Evolutionary conservation across 2,797 vertebrate species (phyloP), one percentile per base, ranked within the genome.

Genomic region (Moxostoma hubbsi): DNA sequence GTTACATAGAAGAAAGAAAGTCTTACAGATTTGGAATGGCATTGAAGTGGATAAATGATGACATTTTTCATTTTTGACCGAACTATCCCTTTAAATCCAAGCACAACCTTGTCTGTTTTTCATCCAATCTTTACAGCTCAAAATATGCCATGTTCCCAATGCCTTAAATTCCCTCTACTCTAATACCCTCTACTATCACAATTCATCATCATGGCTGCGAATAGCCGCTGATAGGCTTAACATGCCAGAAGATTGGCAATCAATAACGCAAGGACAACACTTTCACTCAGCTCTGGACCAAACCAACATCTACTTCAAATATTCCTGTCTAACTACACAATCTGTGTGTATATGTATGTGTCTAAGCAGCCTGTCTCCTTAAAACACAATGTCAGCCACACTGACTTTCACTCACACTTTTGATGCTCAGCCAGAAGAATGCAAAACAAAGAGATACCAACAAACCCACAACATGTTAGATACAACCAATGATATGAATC

Each of bases 281-380:
- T 90, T 89, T 89, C 90, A 86, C 77, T 81, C 75, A 58, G 9
- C 82, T 75, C 65, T 83, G 69, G 84, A 89, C 85, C 85, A 82
- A 91, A 89, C 85, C 89, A 88, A 95, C 94, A 95, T 95, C 94
- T 96, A 94, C 90, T 95, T 95, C 91, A 89, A 91, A 95, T 96
- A 95, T 92, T 86, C 87, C 84, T 79, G 90, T 89, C 91, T 65
- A 85, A 89, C 91, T 91, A 90, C 90, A 92, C 92, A 93, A 91
- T 90, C 85, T 36, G 10, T 12, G 16, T 45, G 50, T 58, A 58
- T 50, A 5, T 63, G 16, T 50, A n/a, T 45, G 15, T 63, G 15
- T 62, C 49, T 45, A 62, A 61, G 11, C 47, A 12, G 57, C 54
- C 57, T 61, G 11, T 73, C 59, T 65, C 36, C 63, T 51, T 61